These are phyloP conservation scores for Clytia hemisphaerica DNA, from an alignment of 30 jellyfish, hydroid and myxozoan species.

Conservation along the genomic window DNA sequence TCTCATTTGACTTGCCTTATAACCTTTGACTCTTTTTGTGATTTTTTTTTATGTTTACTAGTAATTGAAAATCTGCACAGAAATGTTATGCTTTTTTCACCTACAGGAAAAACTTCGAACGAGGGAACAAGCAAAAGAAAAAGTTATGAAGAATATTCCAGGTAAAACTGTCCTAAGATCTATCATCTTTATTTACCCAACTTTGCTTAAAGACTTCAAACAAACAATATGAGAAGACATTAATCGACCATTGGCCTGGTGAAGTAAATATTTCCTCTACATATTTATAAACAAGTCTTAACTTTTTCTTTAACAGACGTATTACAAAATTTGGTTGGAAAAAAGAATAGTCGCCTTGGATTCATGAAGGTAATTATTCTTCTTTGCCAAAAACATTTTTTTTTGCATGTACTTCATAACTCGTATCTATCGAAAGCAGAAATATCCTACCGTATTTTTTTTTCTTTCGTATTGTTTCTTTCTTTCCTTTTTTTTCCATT, in stretches of 20 bases:
- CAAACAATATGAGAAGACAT: not conserved
- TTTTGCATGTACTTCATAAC: not conserved
- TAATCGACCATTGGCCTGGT: not conserved
- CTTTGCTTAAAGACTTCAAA: not conserved
- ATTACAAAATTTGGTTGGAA: constrained; percentile 78
- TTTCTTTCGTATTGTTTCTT: no score
- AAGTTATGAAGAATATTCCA: constrained; percentile 84
- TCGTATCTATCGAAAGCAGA: not conserved
- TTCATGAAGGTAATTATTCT: constrained; percentile 51
- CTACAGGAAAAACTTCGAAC: constrained; percentile 83
- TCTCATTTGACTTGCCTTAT: not conserved
- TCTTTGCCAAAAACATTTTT: not conserved
- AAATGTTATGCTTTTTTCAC: no score
- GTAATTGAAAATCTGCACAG: not conserved
- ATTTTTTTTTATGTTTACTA: not conserved
- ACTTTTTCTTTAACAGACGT: constrained; percentile 49
- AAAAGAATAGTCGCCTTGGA: constrained; percentile 80
- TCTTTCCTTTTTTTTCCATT: not conserved
- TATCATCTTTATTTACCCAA: not conserved
- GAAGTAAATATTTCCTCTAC: not conserved
- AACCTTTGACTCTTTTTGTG: not conserved
- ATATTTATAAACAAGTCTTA: not conserved
- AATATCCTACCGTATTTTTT: not conserved
- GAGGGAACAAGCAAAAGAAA: constrained; percentile 88
- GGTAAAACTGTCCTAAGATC: constrained; percentile 24